Evolutionary conservation across 2,113 vertebrate genomes (phyloP), one percentile per base, ranked within the genome.

Genomic region (Hiodon alosoides): DNA sequence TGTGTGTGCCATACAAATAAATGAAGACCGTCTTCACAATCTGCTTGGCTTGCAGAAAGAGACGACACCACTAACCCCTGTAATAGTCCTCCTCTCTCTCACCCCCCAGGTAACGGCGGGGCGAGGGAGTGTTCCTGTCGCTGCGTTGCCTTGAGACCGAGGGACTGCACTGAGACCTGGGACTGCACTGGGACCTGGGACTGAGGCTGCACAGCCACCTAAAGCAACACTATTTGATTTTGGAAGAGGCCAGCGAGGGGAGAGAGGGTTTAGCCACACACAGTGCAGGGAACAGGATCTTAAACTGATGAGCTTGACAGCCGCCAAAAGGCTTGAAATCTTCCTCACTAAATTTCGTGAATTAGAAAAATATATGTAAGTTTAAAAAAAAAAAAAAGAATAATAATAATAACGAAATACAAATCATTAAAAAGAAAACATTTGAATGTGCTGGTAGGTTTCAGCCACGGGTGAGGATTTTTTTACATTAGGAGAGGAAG

Each of bases 81-180:
- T 31, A 31, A 31, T 2, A 31, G 31, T 31, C 31, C 31, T 31
- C 31, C 31, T 31, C 31, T 31, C 31, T 83, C 76, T 85, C 90
- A 87, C 86, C 79, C 84, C 76, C 83, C 93, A 98, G 96, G 96
- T 95, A 97, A 90, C 94, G 88, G 31, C 31, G 31, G 31, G 31
- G 31, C 31, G 31, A 31, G 31, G 86, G 93, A 95, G 93, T 92
- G 92, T 93, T 88, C 84, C 82, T 93, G 93, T 90, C 92, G 94
- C 94, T 95, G 92, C 89, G 90, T 94, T 94, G 93, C 93, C 95
- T 96, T 96, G 93, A 94, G 93, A 93, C 92, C 90, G 92, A 90
- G 94, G 90, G 93, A 91, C 94, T 87, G 94, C 93, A 89, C 87
- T 93, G 92, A 94, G 91, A 90, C 93, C 31, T 31, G 31, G 31